These are phyloP conservation scores for Brachynemurus nebulosus DNA, from an alignment of 2,888 invertebrate species.

Conservation along the genomic window DNA sequence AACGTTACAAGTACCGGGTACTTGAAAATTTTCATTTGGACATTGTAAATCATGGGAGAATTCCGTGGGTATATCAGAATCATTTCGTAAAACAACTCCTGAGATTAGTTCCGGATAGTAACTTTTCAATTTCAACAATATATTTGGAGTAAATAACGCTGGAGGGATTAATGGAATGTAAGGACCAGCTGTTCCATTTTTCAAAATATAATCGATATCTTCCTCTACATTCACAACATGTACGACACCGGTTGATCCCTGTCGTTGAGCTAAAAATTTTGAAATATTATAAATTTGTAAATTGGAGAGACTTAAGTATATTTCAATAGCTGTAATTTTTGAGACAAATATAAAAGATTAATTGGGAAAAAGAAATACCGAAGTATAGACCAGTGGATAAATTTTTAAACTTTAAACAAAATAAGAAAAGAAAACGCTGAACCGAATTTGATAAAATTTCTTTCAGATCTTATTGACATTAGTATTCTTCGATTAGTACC, in stretches of 20 bases:
- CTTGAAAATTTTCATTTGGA: slow-evolving; percentile 61
- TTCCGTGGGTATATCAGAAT: slow-evolving; percentile 25
- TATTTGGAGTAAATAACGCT: slow-evolving; percentile 42
- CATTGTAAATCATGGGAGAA: slow-evolving; percentile 59
- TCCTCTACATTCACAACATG: slow-evolving; percentile 48
- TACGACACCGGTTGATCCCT: slow-evolving; percentile 75
- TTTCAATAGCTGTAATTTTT: too few species aligned
- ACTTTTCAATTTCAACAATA: slow-evolving; percentile 38
- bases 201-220: slow-evolving; percentile 63
- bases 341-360: too few species aligned
- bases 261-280: slow-evolving; percentile 52
- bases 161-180: slow-evolving; percentile 65
- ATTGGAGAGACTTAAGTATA: too few species aligned
- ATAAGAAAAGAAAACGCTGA: slow-evolving; percentile 9
- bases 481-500: slow-evolving; percentile 4
- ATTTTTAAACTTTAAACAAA: too few species aligned
- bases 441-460: too few species aligned
- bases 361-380: too few species aligned
- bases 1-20: slow-evolving; percentile 29
- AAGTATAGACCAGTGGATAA: too few species aligned
- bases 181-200: slow-evolving; percentile 58
- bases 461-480: too few species aligned
- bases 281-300: too few species aligned
- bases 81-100: slow-evolving; percentile 44
- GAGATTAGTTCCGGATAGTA: slow-evolving; percentile 40